phyloP scores from a whole-genome alignment of 30 jellyfish, hydroid and myxozoan species.

The Clytia hemisphaerica region DNA sequence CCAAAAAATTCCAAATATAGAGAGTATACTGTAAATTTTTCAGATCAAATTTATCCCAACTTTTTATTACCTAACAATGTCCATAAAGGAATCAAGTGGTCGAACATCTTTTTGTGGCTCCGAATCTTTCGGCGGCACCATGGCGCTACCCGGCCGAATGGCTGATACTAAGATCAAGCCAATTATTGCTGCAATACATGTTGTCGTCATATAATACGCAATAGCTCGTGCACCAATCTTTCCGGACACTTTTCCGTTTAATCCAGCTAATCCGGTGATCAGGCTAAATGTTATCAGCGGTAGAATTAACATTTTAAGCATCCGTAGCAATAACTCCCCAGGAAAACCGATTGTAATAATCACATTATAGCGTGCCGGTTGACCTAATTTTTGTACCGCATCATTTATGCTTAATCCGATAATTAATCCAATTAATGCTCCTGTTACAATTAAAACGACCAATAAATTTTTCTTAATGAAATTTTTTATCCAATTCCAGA shows the following conservation, averaged over 20 bases:
- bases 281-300: constrained; percentile 83
- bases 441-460: constrained; percentile 49
- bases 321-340: constrained; percentile 73
- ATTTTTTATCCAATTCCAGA: no score
- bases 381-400: constrained; percentile 53
- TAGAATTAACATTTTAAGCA: constrained; percentile 61
- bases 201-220: constrained; percentile 65
- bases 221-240: constrained; percentile 80
- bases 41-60: no score
- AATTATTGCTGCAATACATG: constrained; percentile 68
- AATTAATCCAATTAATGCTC: constrained; percentile 70
- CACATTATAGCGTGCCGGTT: constrained; percentile 73
- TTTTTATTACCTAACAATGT: constrained; percentile 50
- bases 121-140: constrained; percentile 37
- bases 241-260: constrained; percentile 75
- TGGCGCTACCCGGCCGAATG: constrained; percentile 75
- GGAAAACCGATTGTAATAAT: constrained; percentile 72
- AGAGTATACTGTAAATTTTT: no score
- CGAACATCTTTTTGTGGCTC: constrained; percentile 53
- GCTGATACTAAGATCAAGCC: constrained; percentile 82
- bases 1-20: no score
- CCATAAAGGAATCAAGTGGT: constrained; percentile 91
- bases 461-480: constrained; percentile 49
- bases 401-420: constrained; percentile 57
- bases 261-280: constrained; percentile 74